Conservation (phyloP, 2,113 vertebrate species). For the Tauraco erythrolophus region DNA sequence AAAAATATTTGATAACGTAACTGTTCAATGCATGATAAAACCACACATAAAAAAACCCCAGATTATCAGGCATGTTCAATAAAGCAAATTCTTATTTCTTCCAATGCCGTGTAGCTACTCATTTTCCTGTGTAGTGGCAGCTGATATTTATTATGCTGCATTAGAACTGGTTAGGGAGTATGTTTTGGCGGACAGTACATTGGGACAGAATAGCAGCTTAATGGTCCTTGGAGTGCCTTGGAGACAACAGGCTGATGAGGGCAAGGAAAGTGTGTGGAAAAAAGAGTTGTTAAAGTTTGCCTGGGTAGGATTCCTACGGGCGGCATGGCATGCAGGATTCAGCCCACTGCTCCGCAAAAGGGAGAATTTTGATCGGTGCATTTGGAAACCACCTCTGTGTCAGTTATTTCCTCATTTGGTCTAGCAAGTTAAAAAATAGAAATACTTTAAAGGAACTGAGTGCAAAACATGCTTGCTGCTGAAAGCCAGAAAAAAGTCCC, state of each 20-base stretch:
- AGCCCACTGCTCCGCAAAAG: background rate
- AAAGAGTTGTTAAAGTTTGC: background rate
- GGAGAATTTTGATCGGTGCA: background rate
- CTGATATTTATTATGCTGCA: background rate
- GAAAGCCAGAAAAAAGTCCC: conserved; percentile 12
- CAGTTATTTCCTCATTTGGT: conserved; percentile 44
- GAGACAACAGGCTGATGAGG: background rate
- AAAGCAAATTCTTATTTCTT: background rate
- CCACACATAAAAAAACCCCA: background rate
- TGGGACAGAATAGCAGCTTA: background rate
- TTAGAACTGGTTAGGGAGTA: background rate
- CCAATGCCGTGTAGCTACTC: background rate
- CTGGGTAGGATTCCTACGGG: background rate
- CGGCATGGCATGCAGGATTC: fast-evolving
- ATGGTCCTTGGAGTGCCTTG: background rate
- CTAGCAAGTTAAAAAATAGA: background rate
- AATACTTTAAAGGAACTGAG: conserved; percentile 52
- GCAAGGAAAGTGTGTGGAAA: background rate
- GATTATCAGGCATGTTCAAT: background rate
- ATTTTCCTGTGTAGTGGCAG: background rate
- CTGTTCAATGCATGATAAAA: background rate
- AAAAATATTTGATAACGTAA: background rate
- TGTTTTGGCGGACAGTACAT: fast-evolving
- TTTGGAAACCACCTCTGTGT: background rate
- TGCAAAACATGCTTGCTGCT: background rate